phyloP scores from a whole-genome alignment of 2,888 invertebrate genomes.

The Dyspetes luteomarginatus region DNA sequence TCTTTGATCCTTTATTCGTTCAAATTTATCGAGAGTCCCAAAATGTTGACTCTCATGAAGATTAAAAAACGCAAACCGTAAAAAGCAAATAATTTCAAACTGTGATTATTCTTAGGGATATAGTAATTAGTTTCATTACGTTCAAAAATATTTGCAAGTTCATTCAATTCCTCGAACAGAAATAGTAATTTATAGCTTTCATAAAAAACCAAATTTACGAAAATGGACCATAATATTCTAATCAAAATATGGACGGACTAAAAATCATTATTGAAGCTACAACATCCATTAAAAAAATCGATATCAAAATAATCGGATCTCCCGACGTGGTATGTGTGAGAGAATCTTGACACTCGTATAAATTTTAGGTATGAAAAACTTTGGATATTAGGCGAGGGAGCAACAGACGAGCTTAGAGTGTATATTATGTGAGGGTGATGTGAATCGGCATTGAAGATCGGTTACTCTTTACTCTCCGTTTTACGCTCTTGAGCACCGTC shows the following conservation, averaged over 20 bases:
- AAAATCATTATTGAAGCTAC: not conserved
- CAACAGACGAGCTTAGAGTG: not conserved
- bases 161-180: too few species aligned
- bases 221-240: not conserved
- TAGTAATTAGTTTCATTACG: not conserved
- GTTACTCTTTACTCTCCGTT: not conserved
- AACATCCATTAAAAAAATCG: not conserved
- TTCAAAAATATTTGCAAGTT: too few species aligned
- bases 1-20: not conserved
- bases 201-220: not conserved
- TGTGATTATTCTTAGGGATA: not conserved
- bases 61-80: not conserved
- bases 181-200: too few species aligned
- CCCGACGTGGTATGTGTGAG: not conserved
- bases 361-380: constrained; percentile 20
- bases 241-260: not conserved
- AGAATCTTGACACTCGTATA: not conserved
- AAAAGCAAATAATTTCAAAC: not conserved
- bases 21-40: not conserved
- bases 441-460: constrained; percentile 25
- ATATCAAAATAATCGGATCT: constrained; percentile 16
- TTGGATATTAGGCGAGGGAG: not conserved
- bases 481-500: constrained; percentile 43
- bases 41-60: not conserved
- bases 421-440: not conserved